A percentile compares a stretch with the other conserved stretches of the same genome.
Evolutionary conservation across 2,113 vertebrate species (phyloP).

Genomic region (Naja naja): DNA sequence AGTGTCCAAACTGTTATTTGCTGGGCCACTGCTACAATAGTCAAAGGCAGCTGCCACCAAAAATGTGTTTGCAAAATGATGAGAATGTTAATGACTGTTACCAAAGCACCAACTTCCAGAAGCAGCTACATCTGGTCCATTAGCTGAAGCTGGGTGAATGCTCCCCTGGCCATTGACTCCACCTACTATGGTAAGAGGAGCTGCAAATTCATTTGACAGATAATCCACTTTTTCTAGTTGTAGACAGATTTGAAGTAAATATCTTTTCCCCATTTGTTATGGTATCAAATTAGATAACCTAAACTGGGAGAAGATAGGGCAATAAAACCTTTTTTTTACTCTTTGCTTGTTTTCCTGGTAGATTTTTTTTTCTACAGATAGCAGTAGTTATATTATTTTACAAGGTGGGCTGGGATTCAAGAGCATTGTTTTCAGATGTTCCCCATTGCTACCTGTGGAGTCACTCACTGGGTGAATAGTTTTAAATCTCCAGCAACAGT

Average conservation of each 20-base stretch:
- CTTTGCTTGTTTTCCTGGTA: not conserved
- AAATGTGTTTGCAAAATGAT: not conserved
- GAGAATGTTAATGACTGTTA: not conserved
- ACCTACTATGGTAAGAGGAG: not conserved
- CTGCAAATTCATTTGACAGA: not conserved
- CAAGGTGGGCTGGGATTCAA: not conserved
- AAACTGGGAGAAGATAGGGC: not conserved
- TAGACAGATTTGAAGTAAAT: not conserved
- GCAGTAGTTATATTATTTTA: not conserved
- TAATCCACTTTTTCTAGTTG: not conserved
- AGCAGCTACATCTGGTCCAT: not conserved
- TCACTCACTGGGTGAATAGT: not conserved
- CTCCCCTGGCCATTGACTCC: not conserved
- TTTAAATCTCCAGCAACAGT: not conserved
- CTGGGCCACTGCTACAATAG: not conserved
- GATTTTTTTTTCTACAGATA: not conserved
- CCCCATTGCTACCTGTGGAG: not conserved
- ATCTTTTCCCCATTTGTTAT: not conserved
- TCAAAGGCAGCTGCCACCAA: not conserved
- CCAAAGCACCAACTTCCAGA: not conserved
- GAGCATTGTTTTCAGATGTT: not conserved
- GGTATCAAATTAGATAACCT: not conserved
- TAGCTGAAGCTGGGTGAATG: not conserved
- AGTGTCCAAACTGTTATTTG: not conserved
- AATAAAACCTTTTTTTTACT: not conserved